A percentile compares a stretch with the other conserved stretches of the same genome.
Evolutionary conservation across 2,888 invertebrate species (phyloP).

Genomic region (Agrotis segetum): DNA sequence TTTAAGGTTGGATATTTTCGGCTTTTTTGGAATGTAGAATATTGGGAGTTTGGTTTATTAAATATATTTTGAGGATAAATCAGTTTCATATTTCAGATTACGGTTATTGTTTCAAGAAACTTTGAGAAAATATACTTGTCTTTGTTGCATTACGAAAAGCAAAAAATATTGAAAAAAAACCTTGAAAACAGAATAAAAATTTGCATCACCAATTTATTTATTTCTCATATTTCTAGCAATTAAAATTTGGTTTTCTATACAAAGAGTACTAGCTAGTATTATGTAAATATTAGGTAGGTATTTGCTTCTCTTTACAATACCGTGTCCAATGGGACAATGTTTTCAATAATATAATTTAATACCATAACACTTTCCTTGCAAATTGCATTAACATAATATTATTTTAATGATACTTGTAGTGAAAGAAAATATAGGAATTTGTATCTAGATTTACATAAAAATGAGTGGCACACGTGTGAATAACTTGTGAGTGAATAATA

Average conservation of each 20-base stretch:
- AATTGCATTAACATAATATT: slow-evolving; percentile 40
- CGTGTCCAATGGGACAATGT: slow-evolving; percentile 40
- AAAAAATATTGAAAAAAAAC: slow-evolving; percentile 1
- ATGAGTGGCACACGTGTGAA: slow-evolving; percentile 1
- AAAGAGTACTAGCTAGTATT: slow-evolving; percentile 23
- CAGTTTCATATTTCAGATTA: background rate
- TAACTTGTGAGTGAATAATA: background rate
- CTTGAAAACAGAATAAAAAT: slow-evolving; percentile 11
- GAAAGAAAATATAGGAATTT: slow-evolving; percentile 6
- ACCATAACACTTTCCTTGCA: slow-evolving; percentile 35
- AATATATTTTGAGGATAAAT: slow-evolving; percentile 4
- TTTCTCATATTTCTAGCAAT: background rate
- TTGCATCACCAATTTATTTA: background rate
- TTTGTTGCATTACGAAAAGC: background rate
- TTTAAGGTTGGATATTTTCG: slow-evolving; percentile 12
- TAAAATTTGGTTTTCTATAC: slow-evolving; percentile 5
- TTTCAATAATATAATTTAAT: slow-evolving; percentile 48
- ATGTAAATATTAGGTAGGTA: slow-evolving; percentile 27
- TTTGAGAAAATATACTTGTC: background rate
- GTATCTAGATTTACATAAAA: slow-evolving; percentile 5
- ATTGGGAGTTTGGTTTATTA: slow-evolving; percentile 11
- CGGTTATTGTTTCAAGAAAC: background rate
- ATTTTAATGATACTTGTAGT: slow-evolving; percentile 25
- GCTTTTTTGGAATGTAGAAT: slow-evolving; percentile 3
- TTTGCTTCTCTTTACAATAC: slow-evolving; percentile 17